Evolutionary conservation across 1,140 invertebrate species (phyloP).

Genomic region (Formica exsecta): DNA sequence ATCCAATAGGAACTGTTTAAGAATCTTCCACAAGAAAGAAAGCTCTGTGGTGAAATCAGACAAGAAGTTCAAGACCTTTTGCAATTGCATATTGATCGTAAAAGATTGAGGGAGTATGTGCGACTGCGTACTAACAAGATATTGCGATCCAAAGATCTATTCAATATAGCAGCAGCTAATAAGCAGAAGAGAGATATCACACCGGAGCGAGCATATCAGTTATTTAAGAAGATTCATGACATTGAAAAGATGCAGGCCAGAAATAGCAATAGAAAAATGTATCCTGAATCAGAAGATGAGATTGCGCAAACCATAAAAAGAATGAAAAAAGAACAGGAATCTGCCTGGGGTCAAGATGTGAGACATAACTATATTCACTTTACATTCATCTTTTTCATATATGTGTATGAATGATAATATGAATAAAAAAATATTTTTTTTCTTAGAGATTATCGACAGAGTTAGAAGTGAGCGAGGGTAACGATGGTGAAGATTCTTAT

Average conservation of each 20-base stretch:
- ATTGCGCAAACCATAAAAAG: constrained; percentile 83
- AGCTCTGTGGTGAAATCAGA: constrained; percentile 83
- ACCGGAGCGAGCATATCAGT: constrained; percentile 85
- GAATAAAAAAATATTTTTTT: constrained; percentile 14
- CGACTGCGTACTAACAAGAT: constrained; percentile 83
- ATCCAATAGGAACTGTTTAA: constrained; percentile 82
- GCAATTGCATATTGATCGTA: constrained; percentile 83
- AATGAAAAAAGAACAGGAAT: constrained; percentile 83
- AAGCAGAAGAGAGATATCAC: constrained; percentile 85
- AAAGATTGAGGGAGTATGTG: constrained; percentile 84
- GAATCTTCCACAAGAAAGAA: constrained; percentile 84
- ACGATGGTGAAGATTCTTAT: constrained; percentile 83
- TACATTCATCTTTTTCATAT: background rate
- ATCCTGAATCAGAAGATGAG: constrained; percentile 86
- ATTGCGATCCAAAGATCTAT: constrained; percentile 85
- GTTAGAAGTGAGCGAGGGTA: constrained; percentile 80
- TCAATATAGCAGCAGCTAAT: constrained; percentile 85
- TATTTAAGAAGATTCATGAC: constrained; percentile 85
- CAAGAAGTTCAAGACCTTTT: constrained; percentile 85
- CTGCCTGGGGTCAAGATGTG: constrained; percentile 83
- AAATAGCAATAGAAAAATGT: constrained; percentile 80
- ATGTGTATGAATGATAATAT: constrained; percentile 13
- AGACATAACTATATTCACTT: background rate
- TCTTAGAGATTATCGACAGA: constrained; percentile 78
- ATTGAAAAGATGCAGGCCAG: constrained; percentile 84